Evolutionary conservation across 2,797 vertebrate species (phyloP), one percentile per base, ranked within the genome.

Genomic region (Limosa lapponica): DNA sequence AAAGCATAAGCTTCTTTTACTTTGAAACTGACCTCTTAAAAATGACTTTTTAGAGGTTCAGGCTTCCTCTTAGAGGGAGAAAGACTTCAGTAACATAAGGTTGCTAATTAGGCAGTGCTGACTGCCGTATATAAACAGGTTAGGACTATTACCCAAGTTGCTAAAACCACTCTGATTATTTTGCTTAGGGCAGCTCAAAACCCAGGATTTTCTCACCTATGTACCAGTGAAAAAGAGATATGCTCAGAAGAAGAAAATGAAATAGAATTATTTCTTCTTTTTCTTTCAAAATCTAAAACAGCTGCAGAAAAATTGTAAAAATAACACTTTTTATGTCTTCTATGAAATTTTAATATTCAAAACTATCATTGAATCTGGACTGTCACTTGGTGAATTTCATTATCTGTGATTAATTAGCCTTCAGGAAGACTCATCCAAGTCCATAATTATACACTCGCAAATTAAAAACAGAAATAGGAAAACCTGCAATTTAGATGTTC

Each of bases 21-120:
- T 96, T 86, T 84, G 37, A 91, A 95, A 93, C 4, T 51, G 66
- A 83, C 58, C 30, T 86, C 83, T 88, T 58, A 86, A 83, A 91
- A 91, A 86, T 75, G 3, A 95, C 41, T 81, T 81, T 95, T 90
- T 62, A 90, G 49, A 82, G 23, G 58, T 64, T 79, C 61, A 54
- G 18, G n/a, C 22, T 92, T 87, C 51, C 80, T 78, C 54, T 91
- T 79, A 44, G 18, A 58, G 39, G 11, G 43, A 94, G 88, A 94
- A 92, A 75, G 15, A 58, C 54, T 79, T 87, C 48, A 70, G 32
- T 75, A 74, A 69, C 36, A 39, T 32, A 66, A 90, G 54, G 62
- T n/a, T 91, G 65, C 12, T 94, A 94, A 95, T 95, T 82, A 94
- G 75, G 87, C 11, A 54, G 43, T 61, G 43, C 55, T 84, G 79